Evolutionary conservation across 1,140 invertebrate species (phyloP).

Genomic region (Camponotus floridanus): DNA sequence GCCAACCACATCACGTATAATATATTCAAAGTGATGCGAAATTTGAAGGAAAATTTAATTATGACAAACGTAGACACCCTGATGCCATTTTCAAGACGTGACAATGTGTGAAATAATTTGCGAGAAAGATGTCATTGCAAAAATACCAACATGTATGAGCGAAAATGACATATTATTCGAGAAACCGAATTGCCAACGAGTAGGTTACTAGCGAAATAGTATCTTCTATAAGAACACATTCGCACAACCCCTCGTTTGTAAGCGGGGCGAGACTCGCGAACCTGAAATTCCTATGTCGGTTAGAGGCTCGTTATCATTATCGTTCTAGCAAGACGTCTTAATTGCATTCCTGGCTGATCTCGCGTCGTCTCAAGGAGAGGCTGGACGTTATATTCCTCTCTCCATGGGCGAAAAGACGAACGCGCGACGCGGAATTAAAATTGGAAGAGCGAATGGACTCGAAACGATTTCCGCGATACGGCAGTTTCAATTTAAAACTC

Average conservation of each 20-base stretch:
- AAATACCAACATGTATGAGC: not conserved
- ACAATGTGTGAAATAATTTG: not conserved
- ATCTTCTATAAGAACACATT: constrained; percentile 18
- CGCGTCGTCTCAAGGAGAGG: constrained; percentile 38
- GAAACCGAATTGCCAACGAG: not conserved
- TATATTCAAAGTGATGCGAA: too few relatives aligned
- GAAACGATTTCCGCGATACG: constrained; percentile 2
- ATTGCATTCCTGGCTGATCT: constrained; percentile 76
- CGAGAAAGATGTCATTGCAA: not conserved
- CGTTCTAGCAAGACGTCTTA: constrained; percentile 76
- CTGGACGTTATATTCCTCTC: constrained; percentile 52
- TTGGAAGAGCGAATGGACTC: not conserved
- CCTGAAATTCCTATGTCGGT: constrained; percentile 57
- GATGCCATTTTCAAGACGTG: not conserved
- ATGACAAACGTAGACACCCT: not conserved
- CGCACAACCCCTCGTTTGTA: constrained; percentile 31
- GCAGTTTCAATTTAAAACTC: not conserved
- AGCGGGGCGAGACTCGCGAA: constrained; percentile 22
- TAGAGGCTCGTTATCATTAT: constrained; percentile 75
- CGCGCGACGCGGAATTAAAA: not conserved
- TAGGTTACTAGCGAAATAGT: not conserved
- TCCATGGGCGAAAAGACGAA: constrained; percentile 11
- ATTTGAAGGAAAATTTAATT: constrained; percentile 8
- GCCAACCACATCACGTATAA: too few relatives aligned
- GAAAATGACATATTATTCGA: not conserved